Evolutionary conservation across 2,113 vertebrate genomes (phyloP).

Genomic region (Copsychus sechellarum): DNA sequence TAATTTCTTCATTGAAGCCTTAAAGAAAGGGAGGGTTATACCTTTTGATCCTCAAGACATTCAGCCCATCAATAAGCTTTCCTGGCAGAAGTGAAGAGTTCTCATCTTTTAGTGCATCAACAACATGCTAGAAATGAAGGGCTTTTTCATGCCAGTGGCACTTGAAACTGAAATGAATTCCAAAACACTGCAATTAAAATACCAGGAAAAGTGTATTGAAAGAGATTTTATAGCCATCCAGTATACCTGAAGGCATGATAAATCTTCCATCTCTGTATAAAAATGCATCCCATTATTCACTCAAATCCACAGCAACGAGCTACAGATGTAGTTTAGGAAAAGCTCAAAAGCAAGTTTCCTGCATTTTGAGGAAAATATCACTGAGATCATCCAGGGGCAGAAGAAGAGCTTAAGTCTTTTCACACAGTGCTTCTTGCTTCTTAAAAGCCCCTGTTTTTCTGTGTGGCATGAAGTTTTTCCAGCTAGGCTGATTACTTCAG

Average conservation of each 20-base stretch:
- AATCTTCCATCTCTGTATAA: background rate
- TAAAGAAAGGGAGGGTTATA: background rate
- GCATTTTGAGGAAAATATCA: background rate
- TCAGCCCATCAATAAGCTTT: background rate
- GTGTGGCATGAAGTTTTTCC: background rate
- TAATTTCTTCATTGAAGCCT: background rate
- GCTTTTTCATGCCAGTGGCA: background rate
- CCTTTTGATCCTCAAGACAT: background rate
- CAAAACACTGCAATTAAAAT: constrained; percentile 30
- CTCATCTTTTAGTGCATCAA: constrained; percentile 10
- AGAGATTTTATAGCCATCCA: background rate
- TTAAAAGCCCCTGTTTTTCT: background rate
- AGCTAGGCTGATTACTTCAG: background rate
- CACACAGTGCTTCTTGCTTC: background rate
- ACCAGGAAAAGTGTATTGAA: background rate
- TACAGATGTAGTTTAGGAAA: background rate
- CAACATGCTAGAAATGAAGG: background rate
- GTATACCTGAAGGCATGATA: background rate
- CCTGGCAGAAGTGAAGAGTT: background rate
- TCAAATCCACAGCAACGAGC: background rate
- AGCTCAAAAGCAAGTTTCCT: background rate
- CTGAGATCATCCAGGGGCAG: background rate
- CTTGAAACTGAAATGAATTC: constrained; percentile 1
- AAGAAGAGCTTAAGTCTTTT: background rate
- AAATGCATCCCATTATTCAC: background rate